Evolutionary conservation across 2,888 invertebrate species (phyloP).

Genomic region (Drosophila macrothrix): DNA sequence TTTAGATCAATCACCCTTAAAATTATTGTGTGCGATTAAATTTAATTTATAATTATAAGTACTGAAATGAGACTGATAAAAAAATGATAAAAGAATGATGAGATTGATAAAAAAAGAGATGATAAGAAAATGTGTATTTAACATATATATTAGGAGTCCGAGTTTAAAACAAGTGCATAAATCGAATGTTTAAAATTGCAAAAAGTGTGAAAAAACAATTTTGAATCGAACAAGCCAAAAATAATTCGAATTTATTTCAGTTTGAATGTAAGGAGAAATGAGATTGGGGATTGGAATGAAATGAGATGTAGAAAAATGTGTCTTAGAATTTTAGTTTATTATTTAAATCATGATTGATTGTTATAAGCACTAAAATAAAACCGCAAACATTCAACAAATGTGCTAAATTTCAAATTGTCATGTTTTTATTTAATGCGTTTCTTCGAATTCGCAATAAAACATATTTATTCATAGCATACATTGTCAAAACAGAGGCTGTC

Average conservation of each 20-base stretch:
- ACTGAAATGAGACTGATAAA: too few relatives aligned
- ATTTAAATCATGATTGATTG: not conserved
- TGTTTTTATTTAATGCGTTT: not conserved
- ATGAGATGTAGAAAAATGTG: not conserved
- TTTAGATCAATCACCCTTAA: not conserved
- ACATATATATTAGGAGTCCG: not conserved
- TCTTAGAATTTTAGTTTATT: not conserved
- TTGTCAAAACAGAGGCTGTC: not conserved
- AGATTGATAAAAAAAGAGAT: too few relatives aligned
- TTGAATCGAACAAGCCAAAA: not conserved
- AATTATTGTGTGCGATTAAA: too few relatives aligned
- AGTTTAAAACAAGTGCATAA: not conserved
- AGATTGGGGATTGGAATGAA: not conserved
- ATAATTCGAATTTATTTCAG: not conserved
- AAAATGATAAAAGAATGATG: too few relatives aligned
- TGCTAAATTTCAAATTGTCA: not conserved
- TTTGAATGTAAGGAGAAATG: not conserved
- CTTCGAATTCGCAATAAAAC: not conserved
- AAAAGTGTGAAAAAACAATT: not conserved
- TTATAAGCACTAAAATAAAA: not conserved
- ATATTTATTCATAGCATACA: not conserved
- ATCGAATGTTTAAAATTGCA: not conserved
- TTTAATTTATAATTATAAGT: too few relatives aligned
- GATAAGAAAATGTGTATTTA: too few relatives aligned
- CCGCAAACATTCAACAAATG: not conserved